phyloP scores from a whole-genome alignment of 2,113 vertebrate species.

The rat (Rattus norvegicus) region GRCr8 NC_086024.1:129160501-129161000 shows the following conservation, averaged over 20 bases:
- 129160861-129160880: too few relatives aligned
- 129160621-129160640: constrained; percentile 30
- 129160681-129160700: not conserved
- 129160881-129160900: not conserved
- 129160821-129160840: constrained; percentile 8
- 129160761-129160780: not conserved
- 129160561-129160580: not conserved
- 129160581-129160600: not conserved
- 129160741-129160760: constrained; percentile 21
- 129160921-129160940: constrained; percentile 26
- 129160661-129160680: not conserved
- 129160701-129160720: constrained; percentile 44
- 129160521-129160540: not conserved
- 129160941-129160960: not conserved
- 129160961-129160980: not conserved
- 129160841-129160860: not conserved
- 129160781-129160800: not conserved
- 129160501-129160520: constrained; percentile 56
- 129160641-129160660: not conserved
- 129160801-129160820: not conserved
- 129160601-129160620: not conserved
- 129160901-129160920: not conserved
- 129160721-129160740: constrained; percentile 58
- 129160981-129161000: not conserved
- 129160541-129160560: constrained; percentile 27